These are phyloP conservation scores for Lepidurus apus DNA, from an alignment of 1,140 invertebrate genomes.

Conservation along the genomic window DNA sequence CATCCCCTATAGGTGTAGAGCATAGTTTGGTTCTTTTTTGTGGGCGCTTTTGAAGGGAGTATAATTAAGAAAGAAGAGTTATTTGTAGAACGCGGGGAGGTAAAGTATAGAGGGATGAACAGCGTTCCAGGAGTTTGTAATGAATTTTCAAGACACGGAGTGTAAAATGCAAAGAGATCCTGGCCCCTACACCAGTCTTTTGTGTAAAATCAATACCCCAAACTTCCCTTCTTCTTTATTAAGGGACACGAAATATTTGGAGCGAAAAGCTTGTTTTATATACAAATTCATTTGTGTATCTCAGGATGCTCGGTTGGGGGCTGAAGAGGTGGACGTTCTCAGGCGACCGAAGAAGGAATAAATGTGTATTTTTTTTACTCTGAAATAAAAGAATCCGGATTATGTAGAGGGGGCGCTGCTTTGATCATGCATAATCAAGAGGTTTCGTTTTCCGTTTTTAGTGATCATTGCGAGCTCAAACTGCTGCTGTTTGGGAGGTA, in stretches of 20 bases:
- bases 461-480: neutral
- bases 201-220: conserved; percentile 15
- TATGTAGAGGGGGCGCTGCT: neutral
- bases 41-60: neutral
- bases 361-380: neutral
- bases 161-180: neutral
- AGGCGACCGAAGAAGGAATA: too few species aligned
- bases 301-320: too few species aligned
- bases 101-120: neutral
- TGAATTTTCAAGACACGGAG: neutral
- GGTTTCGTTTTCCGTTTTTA: neutral
- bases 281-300: neutral
- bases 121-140: neutral
- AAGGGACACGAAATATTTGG: neutral
- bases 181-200: neutral
- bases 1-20: neutral
- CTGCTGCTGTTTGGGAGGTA: neutral
- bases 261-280: neutral
- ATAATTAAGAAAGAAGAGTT: neutral
- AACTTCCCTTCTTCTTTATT: neutral
- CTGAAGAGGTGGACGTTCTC: too few species aligned
- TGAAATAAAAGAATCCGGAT: neutral
- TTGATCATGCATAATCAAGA: neutral
- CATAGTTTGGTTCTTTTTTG: neutral
- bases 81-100: neutral